phyloP scores from a whole-genome alignment of 2,797 vertebrate genomes.

The Orestias chungarensis region DNA sequence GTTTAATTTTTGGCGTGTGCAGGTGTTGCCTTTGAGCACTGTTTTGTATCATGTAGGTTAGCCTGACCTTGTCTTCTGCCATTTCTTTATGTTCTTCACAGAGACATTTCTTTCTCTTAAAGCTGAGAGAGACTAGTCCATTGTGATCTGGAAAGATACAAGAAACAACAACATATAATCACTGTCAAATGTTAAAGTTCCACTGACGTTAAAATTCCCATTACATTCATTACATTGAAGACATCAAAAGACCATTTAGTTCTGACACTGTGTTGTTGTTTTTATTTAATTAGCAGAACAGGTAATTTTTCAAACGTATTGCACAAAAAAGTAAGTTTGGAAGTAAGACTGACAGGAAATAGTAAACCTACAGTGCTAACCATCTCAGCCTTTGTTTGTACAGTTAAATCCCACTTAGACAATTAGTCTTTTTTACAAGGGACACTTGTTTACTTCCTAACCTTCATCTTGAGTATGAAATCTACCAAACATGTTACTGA shows the following conservation, averaged over 20 bases:
- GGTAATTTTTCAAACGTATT: not conserved
- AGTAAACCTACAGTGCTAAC: not conserved
- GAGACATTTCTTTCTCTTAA: conserved; percentile 1
- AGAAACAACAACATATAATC: not conserved
- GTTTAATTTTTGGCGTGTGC: not conserved
- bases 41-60: conserved; percentile 1
- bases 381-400: not conserved
- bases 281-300: not conserved
- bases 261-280: not conserved
- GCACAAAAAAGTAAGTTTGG: not conserved
- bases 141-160: not conserved
- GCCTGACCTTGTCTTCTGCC: not conserved
- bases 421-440: not conserved
- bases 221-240: not conserved
- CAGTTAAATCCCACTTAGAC: not conserved
- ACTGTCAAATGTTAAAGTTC: not conserved
- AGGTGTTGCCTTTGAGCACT: too few relatives aligned
- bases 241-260: not conserved
- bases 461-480: not conserved
- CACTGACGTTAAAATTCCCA: too few relatives aligned
- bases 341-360: not conserved
- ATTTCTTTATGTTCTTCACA: not conserved
- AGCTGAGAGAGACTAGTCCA: not conserved
- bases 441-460: not conserved
- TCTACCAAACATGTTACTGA: not conserved